Evolutionary conservation across 2,797 vertebrate genomes (phyloP).

Genomic region (Poecile montanus): DNA sequence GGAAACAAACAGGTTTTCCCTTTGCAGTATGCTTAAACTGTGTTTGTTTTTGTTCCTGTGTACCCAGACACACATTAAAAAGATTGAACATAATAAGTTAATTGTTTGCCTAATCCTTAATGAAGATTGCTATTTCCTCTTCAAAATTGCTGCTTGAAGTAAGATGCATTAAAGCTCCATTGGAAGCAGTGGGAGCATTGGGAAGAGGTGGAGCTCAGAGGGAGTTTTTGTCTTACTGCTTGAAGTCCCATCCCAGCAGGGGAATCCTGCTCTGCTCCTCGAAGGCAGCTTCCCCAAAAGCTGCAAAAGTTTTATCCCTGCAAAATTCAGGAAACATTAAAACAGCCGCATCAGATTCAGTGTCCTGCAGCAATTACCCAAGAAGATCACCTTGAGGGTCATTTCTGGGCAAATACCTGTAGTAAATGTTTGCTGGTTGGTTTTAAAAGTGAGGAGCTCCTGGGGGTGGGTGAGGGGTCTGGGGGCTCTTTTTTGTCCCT

Average conservation of each 20-base stretch:
- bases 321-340: background rate
- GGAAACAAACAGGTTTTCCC: background rate
- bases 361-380: background rate
- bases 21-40: background rate
- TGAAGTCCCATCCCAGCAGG: fast-evolving
- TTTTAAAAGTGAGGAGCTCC: background rate
- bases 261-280: background rate
- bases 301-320: background rate
- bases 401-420: background rate
- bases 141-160: constrained; percentile 38
- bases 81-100: constrained; percentile 57
- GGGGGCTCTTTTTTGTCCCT: background rate
- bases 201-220: background rate
- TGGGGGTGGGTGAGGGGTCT: background rate
- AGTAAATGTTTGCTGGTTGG: background rate
- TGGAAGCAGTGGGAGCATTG: background rate
- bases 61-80: constrained; percentile 33
- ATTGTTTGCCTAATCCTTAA: constrained; percentile 62
- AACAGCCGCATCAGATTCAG: background rate
- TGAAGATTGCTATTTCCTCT: constrained; percentile 61
- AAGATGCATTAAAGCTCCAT: background rate
- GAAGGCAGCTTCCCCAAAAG: background rate
- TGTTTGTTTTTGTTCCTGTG: constrained; percentile 27
- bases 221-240: fast-evolving
- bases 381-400: background rate